These are phyloP conservation scores for Phaenicophaeus curvirostris DNA, from an alignment of 2,797 vertebrate genomes.

Conservation along the genomic window DNA sequence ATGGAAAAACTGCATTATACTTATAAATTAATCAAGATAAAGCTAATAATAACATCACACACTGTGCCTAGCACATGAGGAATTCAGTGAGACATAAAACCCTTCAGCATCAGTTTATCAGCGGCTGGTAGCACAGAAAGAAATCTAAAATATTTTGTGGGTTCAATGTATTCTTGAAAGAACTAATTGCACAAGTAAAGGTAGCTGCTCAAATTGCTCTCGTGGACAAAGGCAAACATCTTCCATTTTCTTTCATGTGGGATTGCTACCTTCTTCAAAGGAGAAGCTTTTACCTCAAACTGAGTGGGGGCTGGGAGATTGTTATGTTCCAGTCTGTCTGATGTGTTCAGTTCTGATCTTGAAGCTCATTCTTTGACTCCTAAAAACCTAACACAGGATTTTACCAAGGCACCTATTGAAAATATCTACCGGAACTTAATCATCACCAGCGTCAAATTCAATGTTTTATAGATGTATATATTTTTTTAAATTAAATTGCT, in stretches of 20 bases:
- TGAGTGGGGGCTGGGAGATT: conserved; percentile 41
- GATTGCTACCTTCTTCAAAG: conserved; percentile 63
- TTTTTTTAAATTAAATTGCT: background rate
- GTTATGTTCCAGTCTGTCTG: conserved; percentile 28
- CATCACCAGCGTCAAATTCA: background rate
- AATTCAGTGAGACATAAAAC: background rate
- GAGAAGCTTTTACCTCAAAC: conserved; percentile 52
- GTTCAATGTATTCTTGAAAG: background rate
- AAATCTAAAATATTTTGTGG: background rate
- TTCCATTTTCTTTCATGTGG: conserved; percentile 71
- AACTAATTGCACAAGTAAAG: background rate
- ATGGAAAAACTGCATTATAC: conserved; percentile 1
- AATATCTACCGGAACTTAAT: background rate
- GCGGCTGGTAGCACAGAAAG: background rate
- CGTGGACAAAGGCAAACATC: conserved; percentile 60
- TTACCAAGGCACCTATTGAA: background rate
- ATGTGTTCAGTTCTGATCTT: conserved; percentile 4
- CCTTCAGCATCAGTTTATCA: background rate
- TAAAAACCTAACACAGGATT: background rate
- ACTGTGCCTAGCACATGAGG: background rate
- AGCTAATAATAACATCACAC: background rate
- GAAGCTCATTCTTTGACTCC: background rate
- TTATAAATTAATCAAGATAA: conserved; percentile 25
- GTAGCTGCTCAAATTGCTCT: conserved; percentile 1
- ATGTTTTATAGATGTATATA: background rate